Base-by-base conservation (phyloP, 1,140 invertebrate genomes). In the Drosophila jambulina region DNA sequence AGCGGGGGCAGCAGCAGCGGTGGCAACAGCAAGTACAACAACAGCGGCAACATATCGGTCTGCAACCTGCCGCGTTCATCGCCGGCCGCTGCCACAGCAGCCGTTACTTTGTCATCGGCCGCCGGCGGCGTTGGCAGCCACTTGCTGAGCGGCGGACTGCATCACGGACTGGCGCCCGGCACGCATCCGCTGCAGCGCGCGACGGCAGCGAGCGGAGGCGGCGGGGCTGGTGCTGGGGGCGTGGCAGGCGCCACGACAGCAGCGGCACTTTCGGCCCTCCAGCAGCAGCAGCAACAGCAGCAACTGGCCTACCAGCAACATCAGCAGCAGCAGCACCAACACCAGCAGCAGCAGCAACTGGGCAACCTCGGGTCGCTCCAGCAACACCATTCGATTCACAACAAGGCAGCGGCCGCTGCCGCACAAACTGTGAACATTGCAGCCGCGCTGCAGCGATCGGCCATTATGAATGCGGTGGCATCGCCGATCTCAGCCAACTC, bases 391-490 rank as follows among this genome's bases (percentile, higher is more conserved):
- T 80, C 75, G 42, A 72, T 69, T 53, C 83, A 82, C 34, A 78
- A 62, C 42, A 87, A 88, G 42, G 64, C 75, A 74, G 60, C 79
- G 59, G 64, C 80, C 40, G 60, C 79, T 46, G 65, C 75, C 36
- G 79, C 79, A 60, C 65, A 80, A 21, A 77, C 84, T 61, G 80
- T 75, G 21, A 82, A 79, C 32, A 77, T 87, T 72, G 80, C 82
- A 62, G 78, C 82, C 67, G 85, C 74, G 53, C 63, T 90, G 68
- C 91, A 92, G 62, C 86, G 87, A 56, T 82, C 86, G 56, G 53
- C 79, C 88, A 93, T 78, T 78, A 93, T 93, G 92, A 93, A 93
- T 86, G 92, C 91, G 59, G 92, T 93, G 62, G 92, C 91, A 71
- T 91, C 92, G 77, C 91, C 92, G 77, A 92, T 93, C 70, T 83